These are phyloP conservation scores for Diphyllodes magnificus DNA, from an alignment of 2,113 vertebrate species.

Conservation along the genomic window DNA sequence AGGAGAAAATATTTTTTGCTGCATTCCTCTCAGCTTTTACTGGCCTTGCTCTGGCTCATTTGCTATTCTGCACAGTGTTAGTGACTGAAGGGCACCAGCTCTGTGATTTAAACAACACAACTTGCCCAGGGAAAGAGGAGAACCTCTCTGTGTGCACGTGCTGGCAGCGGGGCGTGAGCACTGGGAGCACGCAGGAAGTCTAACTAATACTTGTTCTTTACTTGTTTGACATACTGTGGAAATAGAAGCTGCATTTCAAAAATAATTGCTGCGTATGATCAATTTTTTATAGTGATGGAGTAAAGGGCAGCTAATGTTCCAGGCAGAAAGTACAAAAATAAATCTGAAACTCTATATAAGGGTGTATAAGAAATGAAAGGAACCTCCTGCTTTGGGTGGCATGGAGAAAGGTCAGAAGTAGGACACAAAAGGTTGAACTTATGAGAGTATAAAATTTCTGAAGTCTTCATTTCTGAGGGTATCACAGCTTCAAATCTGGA, in stretches of 20 bases:
- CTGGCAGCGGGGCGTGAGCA: background rate
- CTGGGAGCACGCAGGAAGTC: background rate
- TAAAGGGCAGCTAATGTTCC: background rate
- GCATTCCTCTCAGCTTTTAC: conserved; percentile 8
- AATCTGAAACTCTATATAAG: background rate
- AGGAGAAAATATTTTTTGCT: conserved; percentile 12
- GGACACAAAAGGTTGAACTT: background rate
- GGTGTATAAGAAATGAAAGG: background rate
- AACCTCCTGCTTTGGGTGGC: background rate
- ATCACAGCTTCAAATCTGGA: background rate
- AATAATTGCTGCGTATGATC: background rate
- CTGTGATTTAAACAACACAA: background rate
- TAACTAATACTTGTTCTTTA: background rate
- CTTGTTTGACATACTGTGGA: background rate
- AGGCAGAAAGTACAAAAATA: background rate
- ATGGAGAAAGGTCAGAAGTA: background rate
- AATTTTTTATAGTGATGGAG: background rate
- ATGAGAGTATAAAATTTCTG: background rate
- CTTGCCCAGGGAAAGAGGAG: background rate
- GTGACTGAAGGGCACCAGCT: background rate
- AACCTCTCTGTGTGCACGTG: background rate
- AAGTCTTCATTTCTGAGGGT: background rate
- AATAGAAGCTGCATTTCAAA: background rate
- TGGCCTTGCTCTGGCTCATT: background rate
- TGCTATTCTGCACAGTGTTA: background rate